Evolutionary conservation across 1,140 invertebrate genomes (phyloP).

Genomic region (Ericerus pela): DNA sequence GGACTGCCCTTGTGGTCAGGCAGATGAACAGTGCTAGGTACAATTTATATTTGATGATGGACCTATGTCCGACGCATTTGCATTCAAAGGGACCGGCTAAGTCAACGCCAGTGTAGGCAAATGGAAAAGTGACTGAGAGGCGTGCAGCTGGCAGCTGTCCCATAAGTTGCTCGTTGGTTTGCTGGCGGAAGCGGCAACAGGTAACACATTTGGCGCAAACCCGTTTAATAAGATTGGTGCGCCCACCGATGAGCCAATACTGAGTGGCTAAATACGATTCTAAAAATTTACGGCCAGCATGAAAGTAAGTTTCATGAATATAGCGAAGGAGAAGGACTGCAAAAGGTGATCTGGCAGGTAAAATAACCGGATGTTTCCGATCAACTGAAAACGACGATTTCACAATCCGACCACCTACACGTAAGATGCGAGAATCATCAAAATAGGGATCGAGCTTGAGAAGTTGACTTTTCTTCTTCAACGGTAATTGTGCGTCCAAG

Average conservation of each 20-base stretch:
- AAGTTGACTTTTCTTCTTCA: neutral
- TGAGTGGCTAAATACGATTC: slow-evolving; percentile 20
- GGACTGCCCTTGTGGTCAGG: slow-evolving; percentile 30
- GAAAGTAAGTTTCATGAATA: slow-evolving; percentile 24
- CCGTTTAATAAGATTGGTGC: slow-evolving; percentile 20
- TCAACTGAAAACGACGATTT: slow-evolving; percentile 14
- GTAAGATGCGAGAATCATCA: slow-evolving; percentile 14
- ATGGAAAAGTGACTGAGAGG: neutral
- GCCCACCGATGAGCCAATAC: slow-evolving; percentile 25
- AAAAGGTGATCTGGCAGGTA: slow-evolving; percentile 21
- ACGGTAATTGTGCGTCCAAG: neutral
- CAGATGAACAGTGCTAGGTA: slow-evolving; percentile 34
- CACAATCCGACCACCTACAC: slow-evolving; percentile 17
- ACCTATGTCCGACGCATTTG: too few relatives aligned
- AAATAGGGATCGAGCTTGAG: slow-evolving; percentile 21
- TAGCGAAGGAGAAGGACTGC: slow-evolving; percentile 27
- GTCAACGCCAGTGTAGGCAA: neutral
- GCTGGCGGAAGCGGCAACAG: neutral
- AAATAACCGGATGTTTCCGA: slow-evolving; percentile 17
- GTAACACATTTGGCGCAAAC: neutral
- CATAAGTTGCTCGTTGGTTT: neutral
- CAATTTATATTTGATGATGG: slow-evolving; percentile 25
- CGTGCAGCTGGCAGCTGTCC: neutral
- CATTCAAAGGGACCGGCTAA: neutral
- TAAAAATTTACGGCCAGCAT: slow-evolving; percentile 23